Evolutionary conservation across 2,888 invertebrate species (phyloP), one percentile per base, ranked within the genome.

Genomic region (Desoria tigrina): DNA sequence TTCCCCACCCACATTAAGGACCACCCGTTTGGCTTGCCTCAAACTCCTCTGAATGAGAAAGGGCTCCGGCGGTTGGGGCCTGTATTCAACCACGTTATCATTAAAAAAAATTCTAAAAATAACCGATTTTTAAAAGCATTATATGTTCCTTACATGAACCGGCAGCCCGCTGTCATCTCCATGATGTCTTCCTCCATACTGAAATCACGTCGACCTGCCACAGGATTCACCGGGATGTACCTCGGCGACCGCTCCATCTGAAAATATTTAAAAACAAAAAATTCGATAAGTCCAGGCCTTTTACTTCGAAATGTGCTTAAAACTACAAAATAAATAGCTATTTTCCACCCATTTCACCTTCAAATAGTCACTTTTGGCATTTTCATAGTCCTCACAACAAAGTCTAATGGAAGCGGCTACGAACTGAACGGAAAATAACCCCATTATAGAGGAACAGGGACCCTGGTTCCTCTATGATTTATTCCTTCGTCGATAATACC

Each of bases 21-120:
- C 88, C 68, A 94, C 96, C 72, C 93, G 87, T 2, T 63, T 86
- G 84, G 92, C 93, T 78, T 92, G 86, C 80, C 92, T 91, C 82
- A 93, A 93, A 73, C 92, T 92, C 81, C 93, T 89, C 85, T 94
- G 90, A 84, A 96, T 95, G 90, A 94, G 92, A 84, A 93, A 94
- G 79, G 94, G 92, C 84, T 96, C 95, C 77, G 95, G 95, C 75
- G 94, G 94, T 79, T 93, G 86, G 78, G 92, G 92, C 81, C n/a
- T n/a, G n/a, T n/a, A n/a, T n/a, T n/a, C n/a, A n/a, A n/a, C n/a
- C n/a, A 90, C 66, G 61, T 60, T 63, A 14, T 62, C 42, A 23
- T 23, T n/a, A 27, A 23, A 23, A 9, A 24, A n/a, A 49, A 18
- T 49, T 49, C n/a, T 49, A 16, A 16, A 14, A 39, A 49, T n/a